Evolutionary conservation across 2,797 vertebrate genomes (phyloP), one percentile per base, ranked within the genome.

Genomic region (Sebastolobus alascanus): DNA sequence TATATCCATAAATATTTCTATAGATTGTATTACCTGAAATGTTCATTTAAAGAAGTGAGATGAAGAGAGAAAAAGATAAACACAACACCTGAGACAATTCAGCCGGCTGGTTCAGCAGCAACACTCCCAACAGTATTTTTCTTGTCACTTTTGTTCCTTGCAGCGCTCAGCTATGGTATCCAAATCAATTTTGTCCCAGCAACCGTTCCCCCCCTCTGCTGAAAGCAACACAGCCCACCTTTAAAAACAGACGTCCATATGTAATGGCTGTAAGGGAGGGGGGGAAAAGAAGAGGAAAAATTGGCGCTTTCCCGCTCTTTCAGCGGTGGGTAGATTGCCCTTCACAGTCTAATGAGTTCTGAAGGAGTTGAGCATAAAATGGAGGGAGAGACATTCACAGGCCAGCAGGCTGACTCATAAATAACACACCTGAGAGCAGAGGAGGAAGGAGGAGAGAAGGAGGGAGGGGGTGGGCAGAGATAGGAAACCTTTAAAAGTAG

Each of bases 261-360:
- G 81, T 84, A 81, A 81, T 38, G 46, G 65, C 80, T 73, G 73
- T 29, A 74, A 82, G 74, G 86, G 75, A 54, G n/a, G 76, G 11
- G 7, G 7, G 8, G 71, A 64, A 4, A 11, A 63, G 67, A 79
- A 29, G 58, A 54, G 72, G 60, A 27, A 68, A 90, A 92, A 93
- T 73, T 75, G 87, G 46, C 64, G 43, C 81, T 84, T 86, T 93
- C 68, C 68, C 50, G 77, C 76, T 43, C 78, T 84, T 90, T 92
- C 81, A 38, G 85, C 37, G 61, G 86, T 68, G 81, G 84, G 77
- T 83, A 91, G 84, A 89, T 93, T 92, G 92, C 90, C 93, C 92
- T 95, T 95, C 92, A 94, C 91, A 91, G 90, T 90, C 90, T 94
- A 92, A 94, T 92, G 90, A 92, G 73, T 91, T 92, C 90, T 91